Percentiles rank a stretch among this genome's conserved stretches.
Conservation (phyloP, 2,113 vertebrate species). For the Dicentrarchus labrax region DNA sequence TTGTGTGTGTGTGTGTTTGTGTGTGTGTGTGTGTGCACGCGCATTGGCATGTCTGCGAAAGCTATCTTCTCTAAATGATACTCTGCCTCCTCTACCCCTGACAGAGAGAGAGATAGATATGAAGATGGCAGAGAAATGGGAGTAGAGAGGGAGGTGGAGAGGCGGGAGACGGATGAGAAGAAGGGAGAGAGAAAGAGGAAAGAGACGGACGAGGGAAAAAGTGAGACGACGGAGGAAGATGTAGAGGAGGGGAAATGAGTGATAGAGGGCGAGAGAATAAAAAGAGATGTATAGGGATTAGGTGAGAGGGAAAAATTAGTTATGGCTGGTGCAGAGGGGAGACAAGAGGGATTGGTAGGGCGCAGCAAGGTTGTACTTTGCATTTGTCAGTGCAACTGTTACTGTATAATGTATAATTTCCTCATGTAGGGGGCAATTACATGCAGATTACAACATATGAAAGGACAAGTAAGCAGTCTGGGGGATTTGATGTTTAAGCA, state of each 20-base stretch:
- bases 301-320: conserved; percentile 57
- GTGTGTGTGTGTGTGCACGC: conserved; percentile 8
- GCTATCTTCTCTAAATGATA: conserved; percentile 75
- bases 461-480: neutral
- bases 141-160: conserved; percentile 54
- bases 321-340: conserved; percentile 49
- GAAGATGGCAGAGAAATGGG: conserved; percentile 68
- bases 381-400: conserved; percentile 67
- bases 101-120: conserved; percentile 74
- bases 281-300: conserved; percentile 69
- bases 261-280: conserved; percentile 65
- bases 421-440: conserved; percentile 8
- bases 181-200: conserved; percentile 10
- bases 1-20: conserved; percentile 30
- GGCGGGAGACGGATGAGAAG: conserved; percentile 61
- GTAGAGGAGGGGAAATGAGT: conserved; percentile 41
- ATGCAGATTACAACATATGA: conserved; percentile 9
- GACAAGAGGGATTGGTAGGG: conserved; percentile 57
- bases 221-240: conserved; percentile 42
- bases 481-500: conserved; percentile 13
- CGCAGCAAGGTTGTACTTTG: conserved; percentile 62
- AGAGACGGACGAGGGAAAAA: conserved; percentile 14
- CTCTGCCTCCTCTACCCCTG: conserved; percentile 71
- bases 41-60: conserved; percentile 52
- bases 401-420: conserved; percentile 49